Percentiles rank a stretch among this genome's conserved stretches.
These are phyloP conservation scores for Flabesymbios commensalis DNA, from an alignment of 2,888 invertebrate species.

Conservation along the genomic window DNA sequence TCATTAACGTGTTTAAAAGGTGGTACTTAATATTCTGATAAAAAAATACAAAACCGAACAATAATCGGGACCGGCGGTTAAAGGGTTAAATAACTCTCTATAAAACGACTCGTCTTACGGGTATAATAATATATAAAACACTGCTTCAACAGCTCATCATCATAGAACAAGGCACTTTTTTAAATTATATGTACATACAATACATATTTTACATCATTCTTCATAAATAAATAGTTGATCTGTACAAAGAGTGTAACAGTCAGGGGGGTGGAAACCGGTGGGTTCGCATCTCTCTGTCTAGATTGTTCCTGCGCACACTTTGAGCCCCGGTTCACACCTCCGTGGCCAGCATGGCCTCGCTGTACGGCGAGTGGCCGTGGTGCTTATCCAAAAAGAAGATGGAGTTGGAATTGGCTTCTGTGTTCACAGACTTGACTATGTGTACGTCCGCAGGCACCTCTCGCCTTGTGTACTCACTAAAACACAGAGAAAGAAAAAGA, in stretches of 20 bases:
- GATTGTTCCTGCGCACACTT: background rate
- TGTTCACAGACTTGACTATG: background rate
- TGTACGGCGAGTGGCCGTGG: background rate
- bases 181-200: constrained; percentile 11
- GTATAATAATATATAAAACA: no score
- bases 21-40: no score
- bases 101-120: no score
- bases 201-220: no score
- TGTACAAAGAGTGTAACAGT: no score
- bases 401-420: background rate
- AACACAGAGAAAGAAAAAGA: background rate
- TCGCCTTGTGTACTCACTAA: background rate
- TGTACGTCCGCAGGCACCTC: background rate
- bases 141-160: background rate
- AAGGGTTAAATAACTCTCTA: no score
- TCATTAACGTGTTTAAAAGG: no score
- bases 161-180: constrained; percentile 7
- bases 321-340: background rate
- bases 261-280: no score
- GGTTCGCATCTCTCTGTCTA: no score
- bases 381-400: background rate
- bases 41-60: no score
- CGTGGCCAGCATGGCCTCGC: constrained; percentile 3
- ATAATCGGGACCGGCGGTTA: no score
- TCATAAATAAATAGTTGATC: no score